These are phyloP conservation scores for Drosophila phalerata DNA, from an alignment of 2,888 invertebrate species.

Conservation along the genomic window DNA sequence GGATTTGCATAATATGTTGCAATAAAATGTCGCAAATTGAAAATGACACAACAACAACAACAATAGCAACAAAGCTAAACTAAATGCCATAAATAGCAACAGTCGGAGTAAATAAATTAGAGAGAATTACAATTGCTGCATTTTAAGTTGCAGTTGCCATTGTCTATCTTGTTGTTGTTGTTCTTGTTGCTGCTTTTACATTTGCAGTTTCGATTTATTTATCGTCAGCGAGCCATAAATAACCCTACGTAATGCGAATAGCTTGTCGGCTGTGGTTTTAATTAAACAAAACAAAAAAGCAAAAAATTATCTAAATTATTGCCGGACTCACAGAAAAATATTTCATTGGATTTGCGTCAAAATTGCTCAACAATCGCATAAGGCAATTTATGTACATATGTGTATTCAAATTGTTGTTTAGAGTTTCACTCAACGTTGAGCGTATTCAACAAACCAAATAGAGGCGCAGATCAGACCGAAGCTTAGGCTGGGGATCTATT, in stretches of 20 bases:
- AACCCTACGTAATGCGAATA: constrained; percentile 31
- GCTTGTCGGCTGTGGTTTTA: constrained; percentile 73
- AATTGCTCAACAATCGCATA: constrained; percentile 35
- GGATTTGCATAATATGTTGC: constrained; percentile 74
- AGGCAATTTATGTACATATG: neutral
- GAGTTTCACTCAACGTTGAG: constrained; percentile 20
- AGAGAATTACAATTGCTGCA: constrained; percentile 63
- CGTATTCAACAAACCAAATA: constrained; percentile 42
- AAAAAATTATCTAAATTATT: constrained; percentile 77
- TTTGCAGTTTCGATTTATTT: constrained; percentile 68
- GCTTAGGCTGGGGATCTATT: constrained; percentile 41
- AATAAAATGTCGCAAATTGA: constrained; percentile 74
- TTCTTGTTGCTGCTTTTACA: constrained; percentile 3
- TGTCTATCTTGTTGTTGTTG: constrained; percentile 2
- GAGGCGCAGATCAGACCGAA: constrained; percentile 2
- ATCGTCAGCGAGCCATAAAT: constrained; percentile 69
- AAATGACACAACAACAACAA: constrained; percentile 42
- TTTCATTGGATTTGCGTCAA: constrained; percentile 53
- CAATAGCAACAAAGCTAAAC: constrained; percentile 18
- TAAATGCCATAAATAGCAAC: constrained; percentile 71
- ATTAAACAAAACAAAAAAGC: constrained; percentile 66
- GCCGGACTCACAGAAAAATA: constrained; percentile 28
- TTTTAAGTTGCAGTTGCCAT: constrained; percentile 39
- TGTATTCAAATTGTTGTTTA: constrained; percentile 6
- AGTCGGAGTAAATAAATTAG: constrained; percentile 78